A percentile compares a stretch with the other conserved stretches of the same genome.
These are phyloP conservation scores for Fulmarus glacialis DNA, from an alignment of 2,113 vertebrate species.

Conservation along the genomic window DNA sequence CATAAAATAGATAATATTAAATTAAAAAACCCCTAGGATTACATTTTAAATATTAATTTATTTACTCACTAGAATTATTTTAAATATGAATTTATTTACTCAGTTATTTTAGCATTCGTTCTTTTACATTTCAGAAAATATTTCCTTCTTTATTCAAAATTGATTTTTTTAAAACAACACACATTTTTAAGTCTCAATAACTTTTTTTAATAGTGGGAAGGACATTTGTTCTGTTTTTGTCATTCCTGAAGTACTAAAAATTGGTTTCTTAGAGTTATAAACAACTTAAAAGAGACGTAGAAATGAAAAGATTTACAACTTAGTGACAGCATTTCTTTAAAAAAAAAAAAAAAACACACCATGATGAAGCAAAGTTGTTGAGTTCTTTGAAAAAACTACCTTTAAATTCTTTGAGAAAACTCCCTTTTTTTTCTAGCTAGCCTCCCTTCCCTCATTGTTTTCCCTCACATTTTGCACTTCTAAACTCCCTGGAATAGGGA, in stretches of 20 bases:
- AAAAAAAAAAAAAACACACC: not conserved
- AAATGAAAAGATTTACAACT: not conserved
- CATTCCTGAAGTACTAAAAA: not conserved
- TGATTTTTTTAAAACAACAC: not conserved
- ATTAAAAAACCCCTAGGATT: not conserved
- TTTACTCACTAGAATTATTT: not conserved
- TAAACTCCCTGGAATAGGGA: not conserved
- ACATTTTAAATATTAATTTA: not conserved
- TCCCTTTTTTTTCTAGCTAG: not conserved
- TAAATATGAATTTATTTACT: not conserved
- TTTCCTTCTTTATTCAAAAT: not conserved
- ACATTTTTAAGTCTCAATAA: not conserved
- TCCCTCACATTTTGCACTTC: rapidly evolving
- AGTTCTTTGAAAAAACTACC: not conserved
- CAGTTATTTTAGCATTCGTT: not conserved
- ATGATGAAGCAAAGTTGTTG: not conserved
- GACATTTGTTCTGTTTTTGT: not conserved
- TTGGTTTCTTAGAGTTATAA: not conserved
- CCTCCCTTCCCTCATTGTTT: not conserved
- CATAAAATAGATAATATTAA: not conserved
- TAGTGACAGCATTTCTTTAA: not conserved
- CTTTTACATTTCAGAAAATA: not conserved
- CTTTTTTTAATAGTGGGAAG: not conserved
- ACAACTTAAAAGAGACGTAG: not conserved
- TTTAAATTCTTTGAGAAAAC: not conserved